Evolutionary conservation across 2,888 invertebrate genomes (phyloP), one percentile per base, ranked within the genome.

Genomic region (Dysmachus trigonus): DNA sequence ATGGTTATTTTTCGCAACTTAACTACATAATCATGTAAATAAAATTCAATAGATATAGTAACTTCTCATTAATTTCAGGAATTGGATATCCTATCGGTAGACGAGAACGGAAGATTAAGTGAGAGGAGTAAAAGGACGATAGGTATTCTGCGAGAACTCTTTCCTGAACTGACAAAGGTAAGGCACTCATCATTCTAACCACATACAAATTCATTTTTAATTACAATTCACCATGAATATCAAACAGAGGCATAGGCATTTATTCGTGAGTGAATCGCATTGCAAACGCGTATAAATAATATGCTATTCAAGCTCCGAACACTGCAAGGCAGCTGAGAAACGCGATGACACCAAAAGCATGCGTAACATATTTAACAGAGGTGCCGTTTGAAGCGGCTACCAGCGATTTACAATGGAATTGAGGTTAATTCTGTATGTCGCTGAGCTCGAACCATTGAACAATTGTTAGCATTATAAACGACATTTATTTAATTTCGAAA

Each of bases 121-220:
- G 94, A 95, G 89, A 94, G 96, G 90, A 95, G 95, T 92, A 96
- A 96, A 92, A 93, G 96, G 90, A 96, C 96, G 89, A 95, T 96
- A 90, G 96, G 96, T 89, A 94, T 96, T 90, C 93, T 96, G 88
- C 93, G 96, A 86, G 95, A 95, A 90, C 93, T 96, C 87, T 96
- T 96, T 93, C 96, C 96, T 53, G 93, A 94, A 86, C 93, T 96
- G 89, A 95, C 96, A 88, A 95, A 96, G 95, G 96, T 96, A 94
- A 92, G 90, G 27, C 18, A 8, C 38, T 41, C 33, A 71, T 41
- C 33, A 71, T 83, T 83, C n/a, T 27, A 72, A 38, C 27, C 31
- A 41, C 35, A 83, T 31, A 72, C 33, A 35, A 38, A 71, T 27
- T 72, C 72, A 72, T 85, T 47, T 85, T 47, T 33, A 84, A 72